These are phyloP conservation scores for Hirtodrosophila trivittata DNA, from an alignment of 2,888 invertebrate species.

Conservation along the genomic window DNA sequence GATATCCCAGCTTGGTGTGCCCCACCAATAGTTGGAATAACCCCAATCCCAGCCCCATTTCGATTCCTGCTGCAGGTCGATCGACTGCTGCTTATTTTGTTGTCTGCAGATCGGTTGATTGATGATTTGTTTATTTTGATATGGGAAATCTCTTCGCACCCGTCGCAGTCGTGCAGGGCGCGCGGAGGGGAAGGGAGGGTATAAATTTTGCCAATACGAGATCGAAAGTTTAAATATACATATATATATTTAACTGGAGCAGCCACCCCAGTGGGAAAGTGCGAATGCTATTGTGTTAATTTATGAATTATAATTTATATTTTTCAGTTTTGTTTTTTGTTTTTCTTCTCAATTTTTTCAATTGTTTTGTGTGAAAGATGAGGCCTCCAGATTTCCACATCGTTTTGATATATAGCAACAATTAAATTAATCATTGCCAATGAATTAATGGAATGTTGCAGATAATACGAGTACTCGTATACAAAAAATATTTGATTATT, in stretches of 20 bases:
- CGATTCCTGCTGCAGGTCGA: constrained; percentile 16
- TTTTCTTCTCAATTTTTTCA: too few relatives aligned
- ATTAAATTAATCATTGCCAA: constrained; percentile 41
- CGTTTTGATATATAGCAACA: constrained; percentile 58
- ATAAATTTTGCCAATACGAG: constrained; percentile 58
- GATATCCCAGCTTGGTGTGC: constrained; percentile 68
- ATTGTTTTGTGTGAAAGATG: constrained; percentile 33
- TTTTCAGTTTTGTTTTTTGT: constrained; percentile 12
- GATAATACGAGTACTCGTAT: constrained; percentile 43
- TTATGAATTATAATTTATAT: constrained; percentile 74
- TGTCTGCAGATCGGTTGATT: constrained; percentile 74
- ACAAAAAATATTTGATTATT: constrained; percentile 30
- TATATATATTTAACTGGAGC: constrained; percentile 31
- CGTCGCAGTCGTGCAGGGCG: constrained; percentile 17
- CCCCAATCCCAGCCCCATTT: not conserved
- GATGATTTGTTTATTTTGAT: constrained; percentile 82
- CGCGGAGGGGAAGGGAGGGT: constrained; percentile 2
- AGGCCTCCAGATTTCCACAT: constrained; percentile 49
- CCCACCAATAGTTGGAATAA: constrained; percentile 8
- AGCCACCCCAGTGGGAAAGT: constrained; percentile 50
- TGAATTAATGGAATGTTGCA: constrained; percentile 41
- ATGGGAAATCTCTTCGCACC: constrained; percentile 73
- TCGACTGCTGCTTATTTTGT: constrained; percentile 45
- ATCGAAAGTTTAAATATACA: constrained; percentile 8
- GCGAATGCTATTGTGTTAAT: constrained; percentile 59